These are phyloP conservation scores for Pachycephus smyrnensis DNA, from an alignment of 2,888 invertebrate genomes.

Conservation along the genomic window DNA sequence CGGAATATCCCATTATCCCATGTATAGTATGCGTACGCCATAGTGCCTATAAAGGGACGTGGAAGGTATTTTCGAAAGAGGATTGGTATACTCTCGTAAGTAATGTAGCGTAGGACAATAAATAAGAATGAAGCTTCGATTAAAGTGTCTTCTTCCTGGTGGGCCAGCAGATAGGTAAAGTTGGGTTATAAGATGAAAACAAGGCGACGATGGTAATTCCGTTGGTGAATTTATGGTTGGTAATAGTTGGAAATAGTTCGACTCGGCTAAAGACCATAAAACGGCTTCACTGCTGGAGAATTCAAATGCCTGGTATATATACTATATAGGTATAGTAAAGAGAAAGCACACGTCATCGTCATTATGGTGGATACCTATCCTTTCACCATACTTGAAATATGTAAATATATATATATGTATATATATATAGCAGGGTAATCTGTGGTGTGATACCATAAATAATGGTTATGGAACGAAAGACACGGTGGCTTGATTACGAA, in stretches of 20 bases:
- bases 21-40: not conserved
- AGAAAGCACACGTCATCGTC: not conserved
- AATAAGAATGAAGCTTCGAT: not conserved
- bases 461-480: not conserved
- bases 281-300: not conserved
- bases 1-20: not conserved
- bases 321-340: not conserved
- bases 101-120: not conserved
- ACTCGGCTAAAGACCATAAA: not conserved
- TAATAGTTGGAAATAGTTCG: not conserved
- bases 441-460: not conserved
- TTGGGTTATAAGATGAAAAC: not conserved
- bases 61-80: not conserved
- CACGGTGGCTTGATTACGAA: not conserved
- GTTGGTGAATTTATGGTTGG: not conserved
- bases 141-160: not conserved
- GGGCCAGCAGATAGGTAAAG: not conserved
- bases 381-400: not conserved
- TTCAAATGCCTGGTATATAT: not conserved
- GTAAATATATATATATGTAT: not conserved
- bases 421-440: not conserved
- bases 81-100: not conserved
- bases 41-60: not conserved
- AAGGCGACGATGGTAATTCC: not conserved
- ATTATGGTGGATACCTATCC: not conserved